Conservation (phyloP, 1,140 invertebrate genomes). For the Brachionus calyciflorus region DNA sequence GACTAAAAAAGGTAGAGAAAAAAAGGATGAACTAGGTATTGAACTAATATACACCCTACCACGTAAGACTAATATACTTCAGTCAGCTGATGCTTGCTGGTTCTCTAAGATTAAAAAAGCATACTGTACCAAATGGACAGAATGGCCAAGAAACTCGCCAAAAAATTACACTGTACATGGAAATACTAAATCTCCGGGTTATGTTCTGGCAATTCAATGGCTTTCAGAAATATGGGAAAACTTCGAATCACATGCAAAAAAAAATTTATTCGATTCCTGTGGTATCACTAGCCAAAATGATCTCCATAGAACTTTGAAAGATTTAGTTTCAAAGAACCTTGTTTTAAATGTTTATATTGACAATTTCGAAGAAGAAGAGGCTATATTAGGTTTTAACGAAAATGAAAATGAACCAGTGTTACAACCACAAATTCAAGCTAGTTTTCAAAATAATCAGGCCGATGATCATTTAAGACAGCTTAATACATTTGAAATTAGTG, state of each 20-base stretch:
- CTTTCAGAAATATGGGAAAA: too few relatives aligned
- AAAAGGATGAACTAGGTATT: neutral
- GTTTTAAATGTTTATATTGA: neutral
- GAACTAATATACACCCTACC: neutral
- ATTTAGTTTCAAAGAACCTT: neutral
- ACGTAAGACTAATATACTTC: neutral
- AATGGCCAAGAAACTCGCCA: neutral
- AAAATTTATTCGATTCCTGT: neutral
- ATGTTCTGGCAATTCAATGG: too few relatives aligned
- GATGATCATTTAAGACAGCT: too few relatives aligned
- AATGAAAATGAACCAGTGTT: too few relatives aligned
- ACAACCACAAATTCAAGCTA: too few relatives aligned
- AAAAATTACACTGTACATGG: neutral
- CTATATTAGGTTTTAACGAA: slow-evolving; percentile 2
- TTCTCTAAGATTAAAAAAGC: slow-evolving; percentile 5
- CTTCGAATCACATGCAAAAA: neutral
- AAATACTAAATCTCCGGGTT: too few relatives aligned
- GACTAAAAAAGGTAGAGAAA: neutral
- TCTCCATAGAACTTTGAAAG: neutral
- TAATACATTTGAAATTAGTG: too few relatives aligned
- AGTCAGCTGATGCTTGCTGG: neutral
- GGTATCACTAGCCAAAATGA: neutral
- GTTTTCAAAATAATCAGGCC: too few relatives aligned
- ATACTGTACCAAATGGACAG: neutral
- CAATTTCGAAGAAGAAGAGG: slow-evolving; percentile 24